Evolutionary conservation across 2,113 vertebrate genomes (phyloP).

Genomic region (Barbus barbus): DNA sequence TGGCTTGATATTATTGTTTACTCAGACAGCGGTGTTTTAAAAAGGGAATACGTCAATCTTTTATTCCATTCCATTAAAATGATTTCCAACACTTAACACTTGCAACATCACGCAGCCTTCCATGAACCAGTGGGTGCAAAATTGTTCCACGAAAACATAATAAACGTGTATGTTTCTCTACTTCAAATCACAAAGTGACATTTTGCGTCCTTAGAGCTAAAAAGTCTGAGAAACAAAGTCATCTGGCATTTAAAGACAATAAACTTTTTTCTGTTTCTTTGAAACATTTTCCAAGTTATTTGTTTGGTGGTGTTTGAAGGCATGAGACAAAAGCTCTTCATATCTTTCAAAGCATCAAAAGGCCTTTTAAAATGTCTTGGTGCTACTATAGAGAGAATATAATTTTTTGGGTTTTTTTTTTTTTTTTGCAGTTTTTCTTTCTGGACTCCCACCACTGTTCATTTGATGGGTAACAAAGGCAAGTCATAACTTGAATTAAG

Average conservation of each 20-base stretch:
- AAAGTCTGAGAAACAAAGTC: constrained; percentile 10
- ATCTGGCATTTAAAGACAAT: neutral
- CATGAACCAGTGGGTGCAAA: neutral
- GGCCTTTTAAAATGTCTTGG: neutral
- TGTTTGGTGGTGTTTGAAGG: neutral
- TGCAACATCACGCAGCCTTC: neutral
- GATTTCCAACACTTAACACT: neutral
- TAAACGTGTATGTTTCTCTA: neutral
- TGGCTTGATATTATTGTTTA: constrained; percentile 17
- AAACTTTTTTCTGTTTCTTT: neutral
- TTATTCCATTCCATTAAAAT: neutral
- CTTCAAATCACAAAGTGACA: neutral
- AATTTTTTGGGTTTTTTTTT: neutral
- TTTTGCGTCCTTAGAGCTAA: neutral
- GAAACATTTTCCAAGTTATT: neutral
- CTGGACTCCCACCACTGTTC: neutral
- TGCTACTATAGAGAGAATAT: neutral
- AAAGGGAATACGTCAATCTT: neutral
- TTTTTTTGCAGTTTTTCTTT: neutral
- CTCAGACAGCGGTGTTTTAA: neutral
- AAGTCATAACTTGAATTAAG: neutral
- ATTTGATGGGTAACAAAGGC: neutral
- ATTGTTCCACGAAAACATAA: neutral
- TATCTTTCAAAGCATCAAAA: constrained; percentile 17
- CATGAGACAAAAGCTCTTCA: neutral